These are phyloP conservation scores for Apodemus agrarius DNA, from an alignment of 2,797 vertebrate species.

Conservation along the genomic window DNA sequence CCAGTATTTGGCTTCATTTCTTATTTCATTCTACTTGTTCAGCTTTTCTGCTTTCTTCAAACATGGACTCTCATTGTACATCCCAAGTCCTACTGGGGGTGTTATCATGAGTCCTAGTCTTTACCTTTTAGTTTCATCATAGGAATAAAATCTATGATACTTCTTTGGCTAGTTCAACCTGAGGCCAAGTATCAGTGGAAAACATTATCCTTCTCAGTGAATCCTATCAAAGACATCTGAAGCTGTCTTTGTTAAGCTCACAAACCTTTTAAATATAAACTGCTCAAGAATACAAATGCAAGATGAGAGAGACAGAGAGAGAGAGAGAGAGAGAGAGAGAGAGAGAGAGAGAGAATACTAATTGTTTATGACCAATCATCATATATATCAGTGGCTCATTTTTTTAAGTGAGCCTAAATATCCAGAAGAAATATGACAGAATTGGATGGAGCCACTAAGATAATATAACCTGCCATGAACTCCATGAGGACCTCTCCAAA, in stretches of 20 bases:
- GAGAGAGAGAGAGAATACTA: neutral
- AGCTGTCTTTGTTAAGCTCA: neutral
- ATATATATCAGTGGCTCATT: neutral
- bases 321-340: too few relatives aligned
- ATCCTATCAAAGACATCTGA: neutral
- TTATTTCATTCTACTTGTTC: neutral
- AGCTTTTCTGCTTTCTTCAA: neutral
- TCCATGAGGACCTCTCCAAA: neutral
- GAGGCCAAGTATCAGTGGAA: too few relatives aligned
- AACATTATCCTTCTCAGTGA: neutral
- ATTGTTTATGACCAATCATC: neutral
- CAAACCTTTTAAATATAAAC: neutral
- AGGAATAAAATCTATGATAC: neutral
- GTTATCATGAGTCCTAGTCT: neutral
- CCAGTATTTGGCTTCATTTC: neutral
- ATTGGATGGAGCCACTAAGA: neutral
- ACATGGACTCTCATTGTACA: neutral
- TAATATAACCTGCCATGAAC: fast-evolving
- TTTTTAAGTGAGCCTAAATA: neutral
- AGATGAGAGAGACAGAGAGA: neutral
- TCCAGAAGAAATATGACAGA: neutral
- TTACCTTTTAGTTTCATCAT: neutral
- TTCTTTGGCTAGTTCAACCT: neutral
- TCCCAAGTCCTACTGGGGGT: neutral
- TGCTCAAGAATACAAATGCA: neutral